A percentile compares a stretch with the other conserved stretches of the same genome.
Conservation (phyloP, 2,888 invertebrate species). For the Dolichopus griseipennis region DNA sequence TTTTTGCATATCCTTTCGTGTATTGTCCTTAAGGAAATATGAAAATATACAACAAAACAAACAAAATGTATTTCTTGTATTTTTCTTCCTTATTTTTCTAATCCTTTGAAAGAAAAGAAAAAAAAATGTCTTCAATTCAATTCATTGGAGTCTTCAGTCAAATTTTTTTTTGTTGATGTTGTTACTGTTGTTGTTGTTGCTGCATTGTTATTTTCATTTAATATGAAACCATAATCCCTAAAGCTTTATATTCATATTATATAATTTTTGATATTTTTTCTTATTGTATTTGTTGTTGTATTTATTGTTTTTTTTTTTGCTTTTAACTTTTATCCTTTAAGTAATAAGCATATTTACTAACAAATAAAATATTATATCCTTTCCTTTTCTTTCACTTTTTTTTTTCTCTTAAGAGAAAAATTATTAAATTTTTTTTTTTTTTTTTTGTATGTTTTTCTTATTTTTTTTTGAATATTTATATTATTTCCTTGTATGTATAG, state of each 20-base stretch:
- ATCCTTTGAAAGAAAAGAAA: no score
- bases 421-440: background rate
- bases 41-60: no score
- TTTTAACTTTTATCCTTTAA: background rate
- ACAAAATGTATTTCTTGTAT: no score
- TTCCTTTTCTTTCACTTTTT: background rate
- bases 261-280: background rate
- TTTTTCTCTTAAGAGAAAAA: background rate
- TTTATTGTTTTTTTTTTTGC: background rate
- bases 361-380: background rate
- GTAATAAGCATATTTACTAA: constrained; percentile 1
- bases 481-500: no score
- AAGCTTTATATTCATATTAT: background rate
- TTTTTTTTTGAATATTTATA: background rate
- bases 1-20: no score
- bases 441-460: background rate
- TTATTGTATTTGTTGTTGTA: background rate
- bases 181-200: background rate
- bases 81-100: no score
- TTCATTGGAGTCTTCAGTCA: no score
- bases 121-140: no score
- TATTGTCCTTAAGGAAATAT: no score
- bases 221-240: constrained; percentile 3
- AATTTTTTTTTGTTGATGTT: background rate
- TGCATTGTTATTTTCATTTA: background rate